A percentile compares a stretch with the other conserved stretches of the same genome.
phyloP scores from a whole-genome alignment of 2,113 vertebrate species.

The Thamnophis sirtalis region DNA sequence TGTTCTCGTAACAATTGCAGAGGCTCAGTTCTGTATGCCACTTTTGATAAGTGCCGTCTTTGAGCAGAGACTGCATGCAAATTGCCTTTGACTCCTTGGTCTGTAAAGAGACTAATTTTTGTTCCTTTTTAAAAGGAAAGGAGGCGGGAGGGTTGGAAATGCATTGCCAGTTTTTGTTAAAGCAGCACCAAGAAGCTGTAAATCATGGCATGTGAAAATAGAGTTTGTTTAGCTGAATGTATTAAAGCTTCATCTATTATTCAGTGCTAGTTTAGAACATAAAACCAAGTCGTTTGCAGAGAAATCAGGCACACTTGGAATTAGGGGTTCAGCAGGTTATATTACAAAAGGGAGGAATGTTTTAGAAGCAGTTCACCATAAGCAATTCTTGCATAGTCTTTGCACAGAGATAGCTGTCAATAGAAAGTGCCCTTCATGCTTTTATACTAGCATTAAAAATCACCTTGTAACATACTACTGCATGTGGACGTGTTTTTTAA shows the following conservation, averaged over 20 bases:
- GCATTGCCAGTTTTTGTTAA: not conserved
- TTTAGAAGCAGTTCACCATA: not conserved
- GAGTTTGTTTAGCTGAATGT: slow-evolving; percentile 1
- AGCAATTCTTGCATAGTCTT: not conserved
- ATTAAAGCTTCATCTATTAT: not conserved
- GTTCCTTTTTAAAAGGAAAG: not conserved
- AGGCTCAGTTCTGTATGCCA: slow-evolving; percentile 44
- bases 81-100: slow-evolving; percentile 28
- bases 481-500: fast-evolving
- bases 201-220: slow-evolving; percentile 1
- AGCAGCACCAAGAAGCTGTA: not conserved
- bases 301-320: fast-evolving
- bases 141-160: not conserved
- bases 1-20: slow-evolving; percentile 42
- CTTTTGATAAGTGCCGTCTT: slow-evolving; percentile 34
- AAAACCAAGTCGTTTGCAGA: not conserved
- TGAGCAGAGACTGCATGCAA: slow-evolving; percentile 50
- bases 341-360: not conserved
- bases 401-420: not conserved
- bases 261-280: slow-evolving; percentile 1
- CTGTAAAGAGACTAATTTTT: slow-evolving; percentile 12
- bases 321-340: not conserved
- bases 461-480: not conserved
- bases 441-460: not conserved
- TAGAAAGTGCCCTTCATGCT: not conserved